These are phyloP conservation scores for Asbolus verrucosus DNA, from an alignment of 1,140 invertebrate genomes.

Conservation along the genomic window DNA sequence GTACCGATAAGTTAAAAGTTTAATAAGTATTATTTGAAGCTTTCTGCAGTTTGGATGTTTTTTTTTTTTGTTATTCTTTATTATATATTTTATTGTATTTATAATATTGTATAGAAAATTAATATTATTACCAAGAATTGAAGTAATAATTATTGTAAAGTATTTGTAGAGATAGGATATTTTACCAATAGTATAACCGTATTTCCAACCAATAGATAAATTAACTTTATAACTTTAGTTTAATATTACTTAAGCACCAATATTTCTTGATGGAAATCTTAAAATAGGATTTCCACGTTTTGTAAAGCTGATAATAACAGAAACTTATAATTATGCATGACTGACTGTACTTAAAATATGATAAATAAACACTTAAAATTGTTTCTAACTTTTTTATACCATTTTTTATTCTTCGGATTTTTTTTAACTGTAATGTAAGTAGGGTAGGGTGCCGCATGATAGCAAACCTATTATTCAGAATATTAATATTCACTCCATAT, in stretches of 20 bases:
- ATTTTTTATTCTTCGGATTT: no score
- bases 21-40: no score
- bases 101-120: slow-evolving; percentile 30
- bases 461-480: no score
- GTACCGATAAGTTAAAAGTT: no score
- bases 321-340: slow-evolving; percentile 41
- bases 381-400: not conserved
- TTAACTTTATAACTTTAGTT: not conserved
- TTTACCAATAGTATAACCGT: slow-evolving; percentile 15
- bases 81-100: slow-evolving; percentile 30
- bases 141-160: slow-evolving; percentile 32
- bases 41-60: not conserved
- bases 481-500: no score
- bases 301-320: slow-evolving; percentile 12
- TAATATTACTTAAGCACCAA: not conserved
- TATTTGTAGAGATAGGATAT: slow-evolving; percentile 7
- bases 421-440: no score
- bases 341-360: slow-evolving; percentile 30
- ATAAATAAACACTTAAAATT: slow-evolving; percentile 24
- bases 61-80: slow-evolving; percentile 10
- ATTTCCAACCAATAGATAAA: slow-evolving; percentile 4
- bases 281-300: slow-evolving; percentile 10
- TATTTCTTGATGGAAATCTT: not conserved
- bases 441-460: no score
- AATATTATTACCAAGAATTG: slow-evolving; percentile 14